Evolutionary conservation across 2,888 invertebrate genomes (phyloP), one percentile per base, ranked within the genome.

Genomic region (Lottia scabra): DNA sequence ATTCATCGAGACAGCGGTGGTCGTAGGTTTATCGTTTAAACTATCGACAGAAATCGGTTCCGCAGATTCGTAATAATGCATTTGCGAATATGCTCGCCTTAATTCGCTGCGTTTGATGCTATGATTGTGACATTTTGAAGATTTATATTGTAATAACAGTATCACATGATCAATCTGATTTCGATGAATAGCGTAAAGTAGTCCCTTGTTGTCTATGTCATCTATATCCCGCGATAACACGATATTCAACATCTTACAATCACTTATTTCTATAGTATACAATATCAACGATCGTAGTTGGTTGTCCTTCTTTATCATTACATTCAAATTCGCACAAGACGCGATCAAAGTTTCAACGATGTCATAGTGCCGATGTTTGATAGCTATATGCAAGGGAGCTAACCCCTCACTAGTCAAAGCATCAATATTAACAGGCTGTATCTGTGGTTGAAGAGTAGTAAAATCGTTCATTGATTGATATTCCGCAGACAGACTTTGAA

Each of bases 91-190:
- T 45, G 74, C 45, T 30, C 71, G 63, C 0, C 94, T 93, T 90
- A 97, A 93, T 0, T 94, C 93, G 79, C 95, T 94, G 88, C 96
- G 96, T 90, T 98, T 97, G 66, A 99, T 94, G 90, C 96, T 95
- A 89, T 94, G 95, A 85, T 98, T 98, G 0, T 95, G 94, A 90
- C 99, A 99, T 0, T 95, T 93, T 56, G 86, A 81, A 6, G 93
- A 93, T 90, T 95, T 95, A 67, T 95, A 94, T 0, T 96, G 94
- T n/a, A 98, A 91, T 30, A 98, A 91, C 79, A 94, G 93, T 8
- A 96, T 92, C n/a, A 85, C 75, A 68, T 86, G 79, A 0, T 92
- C 91, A 84, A 94, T 94, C 85, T 97, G 95, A 23, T 93, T 92
- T 81, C 93, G 93, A 27, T 92, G 90, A 1, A 94, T 93, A 6